Evolutionary conservation across 2,797 vertebrate species (phyloP).

Genomic region (Anabas testudineus): DNA sequence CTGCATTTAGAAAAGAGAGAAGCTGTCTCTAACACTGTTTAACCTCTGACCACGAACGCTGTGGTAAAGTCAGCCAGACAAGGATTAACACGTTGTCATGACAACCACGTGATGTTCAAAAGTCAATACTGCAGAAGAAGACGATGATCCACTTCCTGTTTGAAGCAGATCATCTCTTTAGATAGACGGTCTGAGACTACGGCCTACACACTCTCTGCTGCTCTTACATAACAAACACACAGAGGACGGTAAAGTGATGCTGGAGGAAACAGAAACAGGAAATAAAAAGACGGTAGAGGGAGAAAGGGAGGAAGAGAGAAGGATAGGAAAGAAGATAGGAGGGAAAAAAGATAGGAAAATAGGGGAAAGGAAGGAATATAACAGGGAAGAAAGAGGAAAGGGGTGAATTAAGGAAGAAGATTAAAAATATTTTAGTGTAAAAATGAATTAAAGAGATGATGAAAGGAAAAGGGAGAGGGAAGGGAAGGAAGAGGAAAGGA

Average conservation of each 20-base stretch:
- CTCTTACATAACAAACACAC: conserved; percentile 69
- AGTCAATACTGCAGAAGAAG: conserved; percentile 28
- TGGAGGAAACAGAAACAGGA: conserved; percentile 63
- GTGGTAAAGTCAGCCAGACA: neutral
- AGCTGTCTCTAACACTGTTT: conserved; percentile 10
- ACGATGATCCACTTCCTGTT: conserved; percentile 56
- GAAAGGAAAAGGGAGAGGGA: neutral
- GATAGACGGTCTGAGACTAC: conserved; percentile 74
- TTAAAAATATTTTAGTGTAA: too few species aligned
- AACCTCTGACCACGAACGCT: conserved; percentile 15
- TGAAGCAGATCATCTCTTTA: conserved; percentile 59
- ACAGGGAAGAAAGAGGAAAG: neutral
- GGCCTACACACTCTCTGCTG: conserved; percentile 76
- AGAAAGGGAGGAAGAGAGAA: neutral
- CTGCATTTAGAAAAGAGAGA: neutral
- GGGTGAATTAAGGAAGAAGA: neutral
- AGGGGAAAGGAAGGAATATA: neutral
- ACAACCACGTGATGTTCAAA: conserved; percentile 45
- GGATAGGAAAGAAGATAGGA: neutral
- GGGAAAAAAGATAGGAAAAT: neutral
- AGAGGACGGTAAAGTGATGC: conserved; percentile 44
- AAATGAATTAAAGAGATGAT: neutral
- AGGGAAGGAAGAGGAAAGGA: too few species aligned
- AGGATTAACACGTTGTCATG: conserved; percentile 30
- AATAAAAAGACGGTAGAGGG: conserved; percentile 11